phyloP scores from a whole-genome alignment of 2,113 vertebrate genomes.

The Ctenodactylus gundi region DNA sequence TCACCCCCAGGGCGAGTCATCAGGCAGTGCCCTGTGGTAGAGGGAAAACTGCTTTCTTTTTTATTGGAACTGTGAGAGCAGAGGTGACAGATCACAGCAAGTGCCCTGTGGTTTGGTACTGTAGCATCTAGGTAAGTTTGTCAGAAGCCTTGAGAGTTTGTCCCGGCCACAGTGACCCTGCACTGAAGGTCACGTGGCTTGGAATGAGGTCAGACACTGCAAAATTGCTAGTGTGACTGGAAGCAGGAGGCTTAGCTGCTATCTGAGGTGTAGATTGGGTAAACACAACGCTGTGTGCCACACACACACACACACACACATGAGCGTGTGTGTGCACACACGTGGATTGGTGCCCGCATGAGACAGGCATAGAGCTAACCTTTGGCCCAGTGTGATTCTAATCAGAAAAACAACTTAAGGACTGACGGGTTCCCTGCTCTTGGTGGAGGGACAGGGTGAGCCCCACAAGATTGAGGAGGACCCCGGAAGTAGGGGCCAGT shows the following conservation, averaged over 20 bases:
- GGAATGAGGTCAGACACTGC: not conserved
- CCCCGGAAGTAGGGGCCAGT: not conserved
- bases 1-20: too few relatives aligned
- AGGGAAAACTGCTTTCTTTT: not conserved
- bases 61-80: not conserved
- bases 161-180: not conserved
- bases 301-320: not conserved
- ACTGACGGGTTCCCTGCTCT: not conserved
- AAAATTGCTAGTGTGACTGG: not conserved
- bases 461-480: not conserved
- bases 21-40: too few relatives aligned
- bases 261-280: not conserved
- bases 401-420: slow-evolving; percentile 10
- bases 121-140: not conserved
- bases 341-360: not conserved
- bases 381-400: slow-evolving; percentile 29
- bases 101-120: not conserved
- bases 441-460: not conserved
- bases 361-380: not conserved
- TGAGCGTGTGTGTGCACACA: not conserved
- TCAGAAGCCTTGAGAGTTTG: not conserved
- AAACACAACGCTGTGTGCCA: not conserved
- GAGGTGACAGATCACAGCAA: not conserved
- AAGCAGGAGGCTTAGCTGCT: not conserved
- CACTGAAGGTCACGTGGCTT: not conserved